A percentile compares a stretch with the other conserved stretches of the same genome.
phyloP scores from a whole-genome alignment of 2,113 vertebrate genomes.

The Chloroceryle aenea region DNA sequence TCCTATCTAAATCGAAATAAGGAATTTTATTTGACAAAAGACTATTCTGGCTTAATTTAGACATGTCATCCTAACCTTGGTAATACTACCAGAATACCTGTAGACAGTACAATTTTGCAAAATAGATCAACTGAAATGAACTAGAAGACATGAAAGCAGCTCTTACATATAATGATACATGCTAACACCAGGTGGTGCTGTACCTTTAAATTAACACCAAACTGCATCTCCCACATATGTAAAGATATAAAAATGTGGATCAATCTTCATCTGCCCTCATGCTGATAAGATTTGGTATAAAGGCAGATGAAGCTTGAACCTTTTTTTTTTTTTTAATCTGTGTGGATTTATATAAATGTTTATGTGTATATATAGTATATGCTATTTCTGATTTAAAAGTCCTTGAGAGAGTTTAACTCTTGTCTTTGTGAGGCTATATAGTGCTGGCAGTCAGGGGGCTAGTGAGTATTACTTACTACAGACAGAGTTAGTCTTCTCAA shows the following conservation, averaged over 20 bases:
- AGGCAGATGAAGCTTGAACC: not conserved
- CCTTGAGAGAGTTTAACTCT: not conserved
- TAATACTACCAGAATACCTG: not conserved
- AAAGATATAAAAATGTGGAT: fast-evolving
- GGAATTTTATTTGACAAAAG: not conserved
- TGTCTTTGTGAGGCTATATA: not conserved
- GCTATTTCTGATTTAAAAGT: not conserved
- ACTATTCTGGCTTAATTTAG: not conserved
- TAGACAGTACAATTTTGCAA: not conserved
- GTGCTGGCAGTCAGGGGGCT: not conserved
- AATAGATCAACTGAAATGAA: fast-evolving
- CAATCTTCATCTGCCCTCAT: not conserved
- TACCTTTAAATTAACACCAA: not conserved
- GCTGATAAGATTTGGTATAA: not conserved
- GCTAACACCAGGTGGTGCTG: constrained; percentile 45
- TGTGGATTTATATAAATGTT: not conserved
- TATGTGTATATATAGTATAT: not conserved
- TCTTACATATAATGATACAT: not conserved
- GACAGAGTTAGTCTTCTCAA: not conserved
- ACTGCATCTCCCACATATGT: not conserved
- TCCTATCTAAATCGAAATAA: not conserved
- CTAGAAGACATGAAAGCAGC: fast-evolving
- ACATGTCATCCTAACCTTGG: not conserved
- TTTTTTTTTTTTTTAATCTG: not conserved
- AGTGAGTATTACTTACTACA: not conserved